Evolutionary conservation across 1,140 invertebrate species (phyloP).

Genomic region (Pemphigus obesinymphae): DNA sequence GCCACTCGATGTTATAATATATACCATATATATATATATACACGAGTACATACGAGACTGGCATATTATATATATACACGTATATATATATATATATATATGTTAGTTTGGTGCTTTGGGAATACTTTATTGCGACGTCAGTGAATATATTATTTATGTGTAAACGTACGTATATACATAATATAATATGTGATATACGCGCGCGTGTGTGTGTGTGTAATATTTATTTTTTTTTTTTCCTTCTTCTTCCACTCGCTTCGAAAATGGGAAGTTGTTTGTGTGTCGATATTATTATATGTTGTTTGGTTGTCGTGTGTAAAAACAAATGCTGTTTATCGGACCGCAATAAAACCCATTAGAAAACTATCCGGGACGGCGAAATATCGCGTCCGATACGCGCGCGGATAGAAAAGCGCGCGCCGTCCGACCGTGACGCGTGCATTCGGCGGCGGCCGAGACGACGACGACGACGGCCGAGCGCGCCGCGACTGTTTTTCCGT

Average conservation of each 20-base stretch:
- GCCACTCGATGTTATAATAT: neutral
- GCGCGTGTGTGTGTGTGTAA: neutral
- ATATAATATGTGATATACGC: neutral
- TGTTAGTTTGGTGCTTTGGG: neutral
- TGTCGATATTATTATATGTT: neutral
- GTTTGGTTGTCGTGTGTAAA: neutral
- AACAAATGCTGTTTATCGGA: constrained; percentile 37
- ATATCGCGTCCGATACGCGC: constrained; percentile 9
- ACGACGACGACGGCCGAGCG: neutral
- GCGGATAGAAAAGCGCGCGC: neutral
- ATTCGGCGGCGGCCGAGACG: neutral
- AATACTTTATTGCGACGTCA: constrained; percentile 15
- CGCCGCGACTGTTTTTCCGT: neutral
- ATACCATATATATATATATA: neutral
- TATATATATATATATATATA: neutral
- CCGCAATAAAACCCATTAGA: constrained; percentile 38
- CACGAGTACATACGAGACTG: neutral
- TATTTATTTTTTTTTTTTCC: neutral
- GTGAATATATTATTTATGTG: constrained; percentile 35
- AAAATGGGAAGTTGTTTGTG: neutral
- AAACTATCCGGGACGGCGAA: constrained; percentile 19
- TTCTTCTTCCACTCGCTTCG: neutral
- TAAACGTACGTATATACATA: neutral
- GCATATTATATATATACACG: neutral
- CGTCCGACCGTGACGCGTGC: constrained; percentile 4